phyloP scores from a whole-genome alignment of 2,113 vertebrate species.

The Poeciliopsis turrubarensis region DNA sequence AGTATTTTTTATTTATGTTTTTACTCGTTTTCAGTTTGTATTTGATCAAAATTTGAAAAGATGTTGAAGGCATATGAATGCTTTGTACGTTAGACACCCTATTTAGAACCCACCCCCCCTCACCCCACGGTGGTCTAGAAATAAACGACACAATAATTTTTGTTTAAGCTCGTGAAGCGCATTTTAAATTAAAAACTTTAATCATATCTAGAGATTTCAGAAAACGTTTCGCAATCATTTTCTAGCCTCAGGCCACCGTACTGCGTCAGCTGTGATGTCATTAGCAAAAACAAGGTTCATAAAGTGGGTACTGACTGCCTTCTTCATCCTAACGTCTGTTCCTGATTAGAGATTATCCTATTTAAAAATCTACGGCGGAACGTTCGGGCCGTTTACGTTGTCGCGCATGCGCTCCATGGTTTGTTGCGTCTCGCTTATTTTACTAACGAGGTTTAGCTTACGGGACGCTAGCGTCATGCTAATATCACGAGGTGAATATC shows the following conservation, averaged over 20 bases:
- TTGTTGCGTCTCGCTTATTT: neutral
- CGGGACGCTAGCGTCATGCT: slow-evolving; percentile 23
- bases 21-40: too few relatives aligned
- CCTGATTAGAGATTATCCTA: neutral
- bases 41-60: too few relatives aligned
- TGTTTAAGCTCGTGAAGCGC: neutral
- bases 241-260: slow-evolving; percentile 62
- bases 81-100: too few relatives aligned
- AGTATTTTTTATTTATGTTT: too few relatives aligned
- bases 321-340: neutral
- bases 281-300: slow-evolving; percentile 54
- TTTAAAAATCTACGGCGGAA: accelerated
- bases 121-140: neutral
- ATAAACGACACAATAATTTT: neutral
- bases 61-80: too few relatives aligned
- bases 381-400: neutral
- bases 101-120: neutral
- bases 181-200: neutral
- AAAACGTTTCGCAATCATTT: slow-evolving; percentile 41
- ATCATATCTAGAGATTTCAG: neutral
- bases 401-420: neutral
- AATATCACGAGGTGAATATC: neutral
- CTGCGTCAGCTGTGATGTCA: slow-evolving; percentile 37
- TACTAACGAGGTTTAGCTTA: neutral
- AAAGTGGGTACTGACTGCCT: neutral